A percentile compares a stretch with the other conserved stretches of the same genome.
phyloP scores from a whole-genome alignment of 2,797 vertebrate genomes.

The Garrulus glandarius region DNA sequence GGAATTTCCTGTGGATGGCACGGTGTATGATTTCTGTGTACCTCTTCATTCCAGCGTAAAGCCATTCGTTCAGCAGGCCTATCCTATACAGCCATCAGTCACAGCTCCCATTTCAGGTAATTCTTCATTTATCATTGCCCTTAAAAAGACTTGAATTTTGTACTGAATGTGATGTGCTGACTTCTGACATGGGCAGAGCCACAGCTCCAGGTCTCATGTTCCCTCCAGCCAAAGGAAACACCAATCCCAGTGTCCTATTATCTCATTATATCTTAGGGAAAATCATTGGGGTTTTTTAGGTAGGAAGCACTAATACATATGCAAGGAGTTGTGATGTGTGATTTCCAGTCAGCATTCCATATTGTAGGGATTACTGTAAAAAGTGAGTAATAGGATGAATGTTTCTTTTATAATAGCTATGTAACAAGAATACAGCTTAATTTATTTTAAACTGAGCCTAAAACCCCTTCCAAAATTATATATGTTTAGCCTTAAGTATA shows the following conservation, averaged over 20 bases:
- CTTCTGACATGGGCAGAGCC: background rate
- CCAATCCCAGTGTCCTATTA: background rate
- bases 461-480: background rate
- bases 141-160: background rate
- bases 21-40: background rate
- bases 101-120: conserved; percentile 96
- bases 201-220: background rate
- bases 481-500: background rate
- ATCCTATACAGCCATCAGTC: conserved; percentile 93
- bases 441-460: background rate
- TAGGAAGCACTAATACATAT: background rate
- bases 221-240: background rate
- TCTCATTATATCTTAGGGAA: background rate
- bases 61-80: conserved; percentile 95
- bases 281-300: background rate
- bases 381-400: background rate
- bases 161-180: background rate
- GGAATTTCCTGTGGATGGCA: background rate
- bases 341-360: background rate
- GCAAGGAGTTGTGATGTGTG: background rate
- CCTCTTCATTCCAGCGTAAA: conserved; percentile 85
- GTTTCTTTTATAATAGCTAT: background rate
- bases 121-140: background rate
- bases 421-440: background rate
- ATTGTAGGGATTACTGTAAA: background rate